These are phyloP conservation scores for Aix galericulata DNA, from an alignment of 2,113 vertebrate genomes.

Conservation along the genomic window DNA sequence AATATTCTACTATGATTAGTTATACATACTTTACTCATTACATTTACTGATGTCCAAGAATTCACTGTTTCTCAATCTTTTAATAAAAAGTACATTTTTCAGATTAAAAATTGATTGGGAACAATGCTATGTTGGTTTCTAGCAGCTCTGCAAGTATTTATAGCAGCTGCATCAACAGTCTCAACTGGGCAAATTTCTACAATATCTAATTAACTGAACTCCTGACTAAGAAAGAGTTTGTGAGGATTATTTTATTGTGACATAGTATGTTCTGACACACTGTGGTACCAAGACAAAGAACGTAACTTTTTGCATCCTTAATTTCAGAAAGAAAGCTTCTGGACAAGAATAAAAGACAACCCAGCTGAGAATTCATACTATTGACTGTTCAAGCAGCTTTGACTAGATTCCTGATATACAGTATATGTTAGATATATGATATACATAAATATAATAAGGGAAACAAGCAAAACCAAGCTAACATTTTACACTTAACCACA, in stretches of 20 bases:
- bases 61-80: constrained; percentile 1
- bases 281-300: background rate
- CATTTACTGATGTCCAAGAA: background rate
- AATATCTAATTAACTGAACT: background rate
- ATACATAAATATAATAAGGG: background rate
- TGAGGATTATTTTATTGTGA: background rate
- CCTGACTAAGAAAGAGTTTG: background rate
- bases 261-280: background rate
- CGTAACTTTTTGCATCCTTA: background rate
- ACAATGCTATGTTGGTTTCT: background rate
- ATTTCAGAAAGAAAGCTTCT: background rate
- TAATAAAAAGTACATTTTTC: constrained; percentile 18
- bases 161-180: background rate
- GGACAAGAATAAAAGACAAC: background rate
- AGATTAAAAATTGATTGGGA: background rate
- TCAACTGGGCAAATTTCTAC: background rate
- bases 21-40: background rate
- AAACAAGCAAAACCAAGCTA: background rate
- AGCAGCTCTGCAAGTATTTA: constrained; percentile 1
- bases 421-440: too few relatives aligned
- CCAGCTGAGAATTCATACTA: background rate
- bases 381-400: background rate
- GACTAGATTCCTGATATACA: background rate
- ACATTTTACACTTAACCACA: background rate
- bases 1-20: background rate